phyloP scores from a whole-genome alignment of 2,888 invertebrate genomes.

The Ametastegia equiseti region DNA sequence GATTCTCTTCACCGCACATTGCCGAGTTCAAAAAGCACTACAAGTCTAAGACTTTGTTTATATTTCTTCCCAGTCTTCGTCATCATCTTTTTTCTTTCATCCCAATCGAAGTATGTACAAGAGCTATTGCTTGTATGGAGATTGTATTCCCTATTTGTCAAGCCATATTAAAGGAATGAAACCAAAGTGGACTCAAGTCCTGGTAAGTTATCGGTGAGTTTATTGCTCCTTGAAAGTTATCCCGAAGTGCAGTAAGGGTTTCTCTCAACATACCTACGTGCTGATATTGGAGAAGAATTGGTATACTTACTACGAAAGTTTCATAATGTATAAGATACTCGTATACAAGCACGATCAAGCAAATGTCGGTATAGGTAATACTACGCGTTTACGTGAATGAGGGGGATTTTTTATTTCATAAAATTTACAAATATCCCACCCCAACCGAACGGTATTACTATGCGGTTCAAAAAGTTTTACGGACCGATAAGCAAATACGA shows the following conservation, averaged over 20 bases:
- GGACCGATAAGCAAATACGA: not conserved
- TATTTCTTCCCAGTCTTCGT: too few relatives aligned
- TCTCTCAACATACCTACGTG: not conserved
- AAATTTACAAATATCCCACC: not conserved
- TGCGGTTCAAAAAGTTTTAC: not conserved
- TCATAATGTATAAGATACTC: not conserved
- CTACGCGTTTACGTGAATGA: too few relatives aligned
- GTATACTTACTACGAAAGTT: not conserved
- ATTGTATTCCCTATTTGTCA: not conserved
- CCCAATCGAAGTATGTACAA: not conserved
- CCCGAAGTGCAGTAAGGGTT: not conserved
- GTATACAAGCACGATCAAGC: not conserved
- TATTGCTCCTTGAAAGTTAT: slow-evolving; percentile 39
- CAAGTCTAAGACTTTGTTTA: not conserved
- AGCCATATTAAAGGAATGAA: slow-evolving; percentile 26
- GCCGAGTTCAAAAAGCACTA: not conserved
- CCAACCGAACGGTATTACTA: not conserved
- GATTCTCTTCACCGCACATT: not conserved
- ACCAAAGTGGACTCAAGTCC: slow-evolving; percentile 14
- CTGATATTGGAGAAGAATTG: not conserved
- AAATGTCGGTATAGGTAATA: slow-evolving; percentile 15
- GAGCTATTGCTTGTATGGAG: not conserved
- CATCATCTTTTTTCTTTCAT: not conserved
- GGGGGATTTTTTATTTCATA: not conserved
- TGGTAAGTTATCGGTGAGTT: slow-evolving; percentile 33